Conservation (phyloP, 2,113 vertebrate genomes). For the Scartelaos histophorus region DNA sequence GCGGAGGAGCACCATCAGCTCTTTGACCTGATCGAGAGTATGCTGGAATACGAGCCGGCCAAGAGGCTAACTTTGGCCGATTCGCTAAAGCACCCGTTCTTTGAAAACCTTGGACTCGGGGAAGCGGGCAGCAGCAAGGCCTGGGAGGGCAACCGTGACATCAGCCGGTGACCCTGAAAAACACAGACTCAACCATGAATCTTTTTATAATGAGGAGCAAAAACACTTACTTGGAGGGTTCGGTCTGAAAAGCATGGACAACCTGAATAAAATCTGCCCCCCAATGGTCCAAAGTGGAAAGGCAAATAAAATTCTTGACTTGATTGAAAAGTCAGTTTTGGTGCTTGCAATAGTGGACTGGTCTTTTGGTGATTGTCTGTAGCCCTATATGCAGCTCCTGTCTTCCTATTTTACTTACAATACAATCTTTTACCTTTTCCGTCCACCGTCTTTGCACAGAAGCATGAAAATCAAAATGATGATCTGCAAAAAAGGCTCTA, state of each 20-base stretch:
- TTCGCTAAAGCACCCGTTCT: conserved; percentile 91
- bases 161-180: conserved; percentile 89
- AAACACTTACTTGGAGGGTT: conserved; percentile 25
- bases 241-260: conserved; percentile 56
- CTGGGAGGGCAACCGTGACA: conserved; percentile 95
- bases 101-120: conserved; percentile 59
- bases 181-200: conserved; percentile 42
- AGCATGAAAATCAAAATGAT: conserved; percentile 33
- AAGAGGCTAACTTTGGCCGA: conserved; percentile 85
- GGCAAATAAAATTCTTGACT: conserved; percentile 21
- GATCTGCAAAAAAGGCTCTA: neutral
- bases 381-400: conserved; percentile 59
- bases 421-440: conserved; percentile 20
- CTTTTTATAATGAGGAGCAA: conserved; percentile 33
- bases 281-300: conserved; percentile 28
- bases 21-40: conserved; percentile 93
- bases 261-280: conserved; percentile 18
- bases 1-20: conserved; percentile 93
- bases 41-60: conserved; percentile 95
- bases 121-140: conserved; percentile 81
- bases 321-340: conserved; percentile 21
- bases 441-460: conserved; percentile 23
- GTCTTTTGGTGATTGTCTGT: conserved; percentile 14
- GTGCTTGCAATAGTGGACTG: conserved; percentile 8
- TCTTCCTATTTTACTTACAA: conserved; percentile 60